Conservation (phyloP, 1,140 invertebrate species). For the Magallana gigas region DNA sequence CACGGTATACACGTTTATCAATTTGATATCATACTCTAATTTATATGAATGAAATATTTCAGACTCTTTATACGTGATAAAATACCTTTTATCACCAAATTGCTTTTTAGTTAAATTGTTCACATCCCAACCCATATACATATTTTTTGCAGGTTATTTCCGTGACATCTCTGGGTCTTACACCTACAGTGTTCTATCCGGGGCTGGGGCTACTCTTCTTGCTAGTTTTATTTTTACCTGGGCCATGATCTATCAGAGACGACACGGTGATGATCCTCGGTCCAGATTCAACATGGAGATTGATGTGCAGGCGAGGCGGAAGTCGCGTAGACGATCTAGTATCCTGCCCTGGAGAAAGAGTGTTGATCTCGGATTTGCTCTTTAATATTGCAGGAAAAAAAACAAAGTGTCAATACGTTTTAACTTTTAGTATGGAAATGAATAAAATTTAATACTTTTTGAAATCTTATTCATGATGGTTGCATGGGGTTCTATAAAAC, state of each 20-base stretch:
- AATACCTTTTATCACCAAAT: too few relatives aligned
- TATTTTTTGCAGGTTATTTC: conserved; percentile 13
- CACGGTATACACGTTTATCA: too few relatives aligned
- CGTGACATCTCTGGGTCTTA: conserved; percentile 22
- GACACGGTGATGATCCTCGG: neutral
- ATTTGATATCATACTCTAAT: too few relatives aligned
- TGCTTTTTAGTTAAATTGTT: too few relatives aligned
- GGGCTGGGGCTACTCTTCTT: neutral
- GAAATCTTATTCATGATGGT: too few relatives aligned
- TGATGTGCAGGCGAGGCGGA: neutral
- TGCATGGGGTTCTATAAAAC: too few relatives aligned
- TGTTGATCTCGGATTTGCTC: neutral
- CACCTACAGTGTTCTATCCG: neutral
- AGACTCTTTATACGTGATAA: too few relatives aligned
- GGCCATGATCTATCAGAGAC: neutral
- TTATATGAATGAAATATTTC: too few relatives aligned
- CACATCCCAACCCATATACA: neutral
- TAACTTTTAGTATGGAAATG: too few relatives aligned
- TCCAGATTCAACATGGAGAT: conserved; percentile 17
- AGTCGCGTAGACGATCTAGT: neutral
- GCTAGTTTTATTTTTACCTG: neutral
- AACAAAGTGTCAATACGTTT: too few relatives aligned
- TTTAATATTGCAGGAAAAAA: too few relatives aligned
- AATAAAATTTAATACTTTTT: too few relatives aligned
- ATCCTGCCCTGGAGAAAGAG: neutral